A percentile compares a stretch with the other conserved stretches of the same genome.
These are phyloP conservation scores for Macrobrachium nipponense DNA, from an alignment of 1,140 invertebrate species.

Conservation along the genomic window DNA sequence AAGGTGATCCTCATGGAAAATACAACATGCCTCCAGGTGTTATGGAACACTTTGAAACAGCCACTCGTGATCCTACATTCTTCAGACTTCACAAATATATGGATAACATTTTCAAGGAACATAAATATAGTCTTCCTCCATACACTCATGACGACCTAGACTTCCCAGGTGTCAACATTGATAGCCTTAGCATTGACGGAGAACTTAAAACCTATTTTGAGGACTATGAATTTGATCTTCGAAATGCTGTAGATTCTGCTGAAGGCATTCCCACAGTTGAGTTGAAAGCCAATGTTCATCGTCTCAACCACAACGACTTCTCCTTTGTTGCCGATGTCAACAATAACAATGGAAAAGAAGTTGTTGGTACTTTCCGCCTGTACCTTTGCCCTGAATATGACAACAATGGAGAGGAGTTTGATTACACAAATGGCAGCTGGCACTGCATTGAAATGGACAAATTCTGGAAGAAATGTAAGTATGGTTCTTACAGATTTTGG, in stretches of 20 bases:
- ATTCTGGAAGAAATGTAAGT: constrained; percentile 69
- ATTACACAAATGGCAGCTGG: constrained; percentile 74
- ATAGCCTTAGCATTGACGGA: constrained; percentile 75
- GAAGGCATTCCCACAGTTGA: constrained; percentile 54
- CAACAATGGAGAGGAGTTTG: constrained; percentile 72
- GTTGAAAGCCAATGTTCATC: constrained; percentile 72
- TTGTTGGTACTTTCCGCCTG: constrained; percentile 71
- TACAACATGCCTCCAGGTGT: constrained; percentile 68
- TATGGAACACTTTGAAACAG: constrained; percentile 71
- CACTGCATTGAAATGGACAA: constrained; percentile 78
- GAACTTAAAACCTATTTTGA: constrained; percentile 80
- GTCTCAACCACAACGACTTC: constrained; percentile 76
- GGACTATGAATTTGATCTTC: constrained; percentile 76
- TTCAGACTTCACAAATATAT: constrained; percentile 76
- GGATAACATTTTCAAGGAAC: constrained; percentile 71
- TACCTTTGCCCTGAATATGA: constrained; percentile 80
- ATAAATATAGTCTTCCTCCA: constrained; percentile 66
- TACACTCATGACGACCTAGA: constrained; percentile 69
- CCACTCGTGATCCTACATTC: constrained; percentile 77
- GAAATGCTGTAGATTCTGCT: constrained; percentile 72
- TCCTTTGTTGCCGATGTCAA: constrained; percentile 74
- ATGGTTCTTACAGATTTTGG: neutral
- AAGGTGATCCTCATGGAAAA: constrained; percentile 57
- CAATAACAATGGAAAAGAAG: constrained; percentile 71
- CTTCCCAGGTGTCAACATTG: constrained; percentile 75